Evolutionary conservation across 1,140 invertebrate species (phyloP).

Genomic region (Zophobas atratus): DNA sequence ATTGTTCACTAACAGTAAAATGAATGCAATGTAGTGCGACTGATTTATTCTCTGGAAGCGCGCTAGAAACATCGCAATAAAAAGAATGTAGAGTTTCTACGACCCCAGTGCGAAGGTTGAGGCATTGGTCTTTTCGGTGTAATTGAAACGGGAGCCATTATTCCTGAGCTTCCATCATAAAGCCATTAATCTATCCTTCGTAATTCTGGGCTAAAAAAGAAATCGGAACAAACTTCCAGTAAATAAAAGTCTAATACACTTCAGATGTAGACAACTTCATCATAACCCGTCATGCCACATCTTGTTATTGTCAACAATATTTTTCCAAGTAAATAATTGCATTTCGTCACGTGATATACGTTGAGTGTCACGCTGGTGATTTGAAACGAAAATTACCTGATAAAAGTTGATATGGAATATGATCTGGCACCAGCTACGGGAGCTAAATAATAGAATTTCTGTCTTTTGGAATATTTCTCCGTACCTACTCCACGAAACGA

Average conservation of each 20-base stretch:
- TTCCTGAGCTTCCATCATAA: constrained; percentile 51
- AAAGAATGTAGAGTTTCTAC: constrained; percentile 12
- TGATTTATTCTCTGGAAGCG: constrained; percentile 22
- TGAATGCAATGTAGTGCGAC: constrained; percentile 7
- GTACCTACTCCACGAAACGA: not conserved
- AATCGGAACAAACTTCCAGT: constrained; percentile 10
- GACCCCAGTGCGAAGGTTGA: constrained; percentile 10
- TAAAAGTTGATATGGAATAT: constrained; percentile 10
- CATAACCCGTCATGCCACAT: constrained; percentile 1
- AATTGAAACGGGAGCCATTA: constrained; percentile 55
- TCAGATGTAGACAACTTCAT: constrained; percentile 13
- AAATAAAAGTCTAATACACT: constrained; percentile 23
- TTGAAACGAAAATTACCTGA: constrained; percentile 16
- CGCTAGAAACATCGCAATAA: constrained; percentile 28
- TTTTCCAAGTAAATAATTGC: constrained; percentile 3
- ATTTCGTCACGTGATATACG: constrained; percentile 25
- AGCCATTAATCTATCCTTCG: constrained; percentile 53
- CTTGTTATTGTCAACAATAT: not conserved
- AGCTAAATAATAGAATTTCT: constrained; percentile 37
- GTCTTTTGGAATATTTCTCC: constrained; percentile 4
- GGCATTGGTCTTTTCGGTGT: constrained; percentile 37
- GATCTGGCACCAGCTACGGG: constrained; percentile 7
- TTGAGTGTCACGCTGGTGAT: constrained; percentile 18
- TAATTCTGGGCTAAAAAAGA: constrained; percentile 44
- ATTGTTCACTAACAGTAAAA: constrained; percentile 3